Conservation (phyloP, 2,888 invertebrate genomes). For the Pseudococcus jackbeardsleyi region DNA sequence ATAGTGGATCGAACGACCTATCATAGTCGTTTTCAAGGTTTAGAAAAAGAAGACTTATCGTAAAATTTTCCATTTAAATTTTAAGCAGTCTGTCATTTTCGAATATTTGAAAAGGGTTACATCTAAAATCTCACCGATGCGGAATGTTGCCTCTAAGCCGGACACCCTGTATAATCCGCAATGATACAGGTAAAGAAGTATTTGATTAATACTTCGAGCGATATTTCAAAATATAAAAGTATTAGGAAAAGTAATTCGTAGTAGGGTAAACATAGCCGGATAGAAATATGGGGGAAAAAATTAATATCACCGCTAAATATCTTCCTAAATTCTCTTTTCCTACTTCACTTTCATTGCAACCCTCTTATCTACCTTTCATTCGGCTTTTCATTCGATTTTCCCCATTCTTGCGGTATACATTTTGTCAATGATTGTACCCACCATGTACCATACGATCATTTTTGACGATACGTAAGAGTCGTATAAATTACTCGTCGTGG, state of each 20-base stretch:
- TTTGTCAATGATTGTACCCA: not conserved
- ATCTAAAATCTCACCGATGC: too few species aligned
- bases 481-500: conserved; percentile 11
- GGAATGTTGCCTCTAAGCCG: too few species aligned
- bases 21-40: too few species aligned
- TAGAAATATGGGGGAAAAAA: not conserved
- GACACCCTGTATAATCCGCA: not conserved
- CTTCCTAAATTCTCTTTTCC: conserved; percentile 39
- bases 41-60: too few species aligned
- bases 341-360: not conserved
- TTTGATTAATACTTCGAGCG: not conserved
- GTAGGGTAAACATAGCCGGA: not conserved
- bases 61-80: too few species aligned
- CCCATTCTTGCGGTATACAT: not conserved
- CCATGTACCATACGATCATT: not conserved
- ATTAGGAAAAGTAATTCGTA: not conserved
- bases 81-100: too few species aligned
- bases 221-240: not conserved
- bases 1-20: too few species aligned
- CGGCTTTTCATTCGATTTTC: not conserved
- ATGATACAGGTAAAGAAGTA: not conserved
- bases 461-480: not conserved
- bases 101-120: too few species aligned
- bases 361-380: conserved; percentile 3
- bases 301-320: not conserved